Evolutionary conservation across 1,140 invertebrate genomes (phyloP).

Genomic region (Saccostrea cuccullata): DNA sequence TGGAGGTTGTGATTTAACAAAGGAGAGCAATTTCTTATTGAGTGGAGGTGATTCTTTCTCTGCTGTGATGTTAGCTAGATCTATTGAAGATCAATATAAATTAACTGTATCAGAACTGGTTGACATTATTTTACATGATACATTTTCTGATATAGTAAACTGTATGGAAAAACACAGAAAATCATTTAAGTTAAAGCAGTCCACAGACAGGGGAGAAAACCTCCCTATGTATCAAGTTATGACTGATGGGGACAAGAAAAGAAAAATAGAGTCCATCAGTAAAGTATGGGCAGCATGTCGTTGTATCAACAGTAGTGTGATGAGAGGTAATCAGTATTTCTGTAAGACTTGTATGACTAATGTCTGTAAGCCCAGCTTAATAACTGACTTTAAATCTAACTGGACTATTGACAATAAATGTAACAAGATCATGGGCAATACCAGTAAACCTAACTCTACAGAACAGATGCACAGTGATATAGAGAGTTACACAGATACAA

Average conservation of each 20-base stretch:
- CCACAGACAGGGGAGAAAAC: background rate
- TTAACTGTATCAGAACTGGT: conserved; percentile 65
- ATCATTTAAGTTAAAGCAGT: background rate
- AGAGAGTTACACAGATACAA: no score
- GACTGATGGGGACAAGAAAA: background rate
- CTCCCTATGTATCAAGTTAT: background rate
- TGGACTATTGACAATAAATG: background rate
- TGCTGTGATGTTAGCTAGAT: conserved; percentile 75
- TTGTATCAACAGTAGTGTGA: background rate
- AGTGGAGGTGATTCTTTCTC: conserved; percentile 79
- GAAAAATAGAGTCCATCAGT: background rate
- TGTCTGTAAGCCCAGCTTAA: background rate
- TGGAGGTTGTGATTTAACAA: background rate
- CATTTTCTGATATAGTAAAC: conserved; percentile 22
- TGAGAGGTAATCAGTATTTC: background rate
- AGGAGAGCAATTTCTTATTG: conserved; percentile 69
- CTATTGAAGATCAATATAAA: conserved; percentile 66
- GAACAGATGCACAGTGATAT: no score
- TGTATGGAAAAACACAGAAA: background rate
- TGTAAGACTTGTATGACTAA: background rate
- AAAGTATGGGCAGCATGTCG: background rate
- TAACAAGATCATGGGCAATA: background rate
- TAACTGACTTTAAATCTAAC: background rate
- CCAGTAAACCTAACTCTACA: no score
- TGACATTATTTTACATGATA: conserved; percentile 73